phyloP scores from a whole-genome alignment of 2,888 invertebrate genomes.

The Eretmocerus hayati region DNA sequence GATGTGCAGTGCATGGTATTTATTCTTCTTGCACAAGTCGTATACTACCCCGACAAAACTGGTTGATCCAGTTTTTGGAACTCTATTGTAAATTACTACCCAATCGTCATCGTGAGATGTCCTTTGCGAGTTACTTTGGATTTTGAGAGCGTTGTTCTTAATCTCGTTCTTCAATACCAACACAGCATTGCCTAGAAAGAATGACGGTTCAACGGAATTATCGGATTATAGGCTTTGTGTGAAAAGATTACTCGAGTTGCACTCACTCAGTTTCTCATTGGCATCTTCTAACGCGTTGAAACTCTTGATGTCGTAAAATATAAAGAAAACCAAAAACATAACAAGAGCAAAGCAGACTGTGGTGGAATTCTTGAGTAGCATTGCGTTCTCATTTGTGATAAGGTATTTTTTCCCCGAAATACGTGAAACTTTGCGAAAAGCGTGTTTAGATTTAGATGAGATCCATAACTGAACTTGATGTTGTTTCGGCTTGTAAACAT shows the following conservation, averaged over 20 bases:
- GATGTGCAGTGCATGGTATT: slow-evolving; percentile 83
- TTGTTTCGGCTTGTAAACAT: too few species aligned
- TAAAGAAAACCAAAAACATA: too few species aligned
- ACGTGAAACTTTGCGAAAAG: too few species aligned
- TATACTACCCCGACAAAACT: slow-evolving; percentile 90
- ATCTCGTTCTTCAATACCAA: slow-evolving; percentile 35
- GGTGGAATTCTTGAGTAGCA: too few species aligned
- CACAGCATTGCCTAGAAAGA: slow-evolving; percentile 28
- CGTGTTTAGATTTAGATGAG: too few species aligned
- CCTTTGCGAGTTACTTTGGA: too few species aligned
- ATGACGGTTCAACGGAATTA: too few species aligned
- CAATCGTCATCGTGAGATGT: slow-evolving; percentile 52
- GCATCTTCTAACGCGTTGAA: slow-evolving; percentile 42
- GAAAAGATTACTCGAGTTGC: background rate
- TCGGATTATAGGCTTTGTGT: background rate
- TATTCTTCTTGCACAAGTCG: slow-evolving; percentile 73
- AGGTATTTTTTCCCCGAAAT: too few species aligned
- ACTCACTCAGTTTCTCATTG: slow-evolving; percentile 43
- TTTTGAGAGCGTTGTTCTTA: slow-evolving; percentile 20
- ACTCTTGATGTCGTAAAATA: too few species aligned
- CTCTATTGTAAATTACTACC: slow-evolving; percentile 88
- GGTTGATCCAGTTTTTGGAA: slow-evolving; percentile 95
- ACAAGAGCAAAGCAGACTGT: too few species aligned
- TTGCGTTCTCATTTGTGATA: too few species aligned
- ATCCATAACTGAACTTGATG: too few species aligned